Percentiles rank a stretch among this genome's conserved stretches.
Evolutionary conservation across 2,797 vertebrate species (phyloP).

Genomic region (Lateolabrax maculatus): DNA sequence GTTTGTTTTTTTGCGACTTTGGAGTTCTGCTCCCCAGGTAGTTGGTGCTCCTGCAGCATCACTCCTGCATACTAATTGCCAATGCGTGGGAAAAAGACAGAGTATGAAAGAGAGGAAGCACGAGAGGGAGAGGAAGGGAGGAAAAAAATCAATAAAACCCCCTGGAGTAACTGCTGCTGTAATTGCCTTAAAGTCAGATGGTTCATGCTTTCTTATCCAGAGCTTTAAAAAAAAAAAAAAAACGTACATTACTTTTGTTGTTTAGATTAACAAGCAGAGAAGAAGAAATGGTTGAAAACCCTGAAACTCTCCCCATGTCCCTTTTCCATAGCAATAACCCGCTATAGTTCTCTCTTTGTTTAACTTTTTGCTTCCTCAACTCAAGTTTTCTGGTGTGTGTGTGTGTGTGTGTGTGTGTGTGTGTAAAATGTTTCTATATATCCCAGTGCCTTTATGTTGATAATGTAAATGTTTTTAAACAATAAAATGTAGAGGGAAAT

Average conservation of each 20-base stretch:
- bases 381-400: background rate
- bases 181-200: conserved; percentile 79
- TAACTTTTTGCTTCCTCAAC: background rate
- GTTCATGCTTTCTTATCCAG: conserved; percentile 63
- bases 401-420: background rate
- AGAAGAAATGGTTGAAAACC: conserved; percentile 7
- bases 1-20: conserved; percentile 58
- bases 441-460: background rate
- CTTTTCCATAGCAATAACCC: background rate
- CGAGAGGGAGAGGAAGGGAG: conserved; percentile 52
- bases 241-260: background rate
- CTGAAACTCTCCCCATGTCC: too few relatives aligned
- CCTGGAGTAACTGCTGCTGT: conserved; percentile 67
- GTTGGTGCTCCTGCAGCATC: conserved; percentile 45
- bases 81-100: conserved; percentile 79
- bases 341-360: background rate
- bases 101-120: conserved; percentile 50
- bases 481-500: background rate
- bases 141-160: conserved; percentile 74
- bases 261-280: background rate
- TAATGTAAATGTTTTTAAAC: background rate
- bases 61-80: conserved; percentile 75
- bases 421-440: background rate
- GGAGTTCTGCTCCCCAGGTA: conserved; percentile 55
- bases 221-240: conserved; percentile 21